Conservation (phyloP, 2,888 invertebrate genomes). For the Plebejus argus region DNA sequence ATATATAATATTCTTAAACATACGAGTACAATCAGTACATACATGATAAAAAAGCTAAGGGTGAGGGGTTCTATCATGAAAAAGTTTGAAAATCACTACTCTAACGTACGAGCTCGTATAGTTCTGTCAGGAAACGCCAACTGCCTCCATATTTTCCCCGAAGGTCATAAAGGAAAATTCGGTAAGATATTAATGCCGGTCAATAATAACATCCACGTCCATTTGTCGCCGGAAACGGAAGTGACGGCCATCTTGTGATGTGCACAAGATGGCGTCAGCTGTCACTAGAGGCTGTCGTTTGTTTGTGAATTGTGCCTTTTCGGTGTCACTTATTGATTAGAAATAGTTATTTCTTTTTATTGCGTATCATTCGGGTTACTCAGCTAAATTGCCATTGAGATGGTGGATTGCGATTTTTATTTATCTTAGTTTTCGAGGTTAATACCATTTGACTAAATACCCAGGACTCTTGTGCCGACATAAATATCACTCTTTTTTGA, state of each 20-base stretch:
- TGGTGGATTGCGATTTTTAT: too few relatives aligned
- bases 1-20: too few relatives aligned
- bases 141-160: background rate
- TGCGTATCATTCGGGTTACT: background rate
- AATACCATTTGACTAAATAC: too few relatives aligned
- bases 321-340: background rate
- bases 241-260: conserved; percentile 26
- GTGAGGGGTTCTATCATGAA: too few relatives aligned
- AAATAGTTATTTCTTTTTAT: background rate
- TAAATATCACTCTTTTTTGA: too few relatives aligned
- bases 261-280: conserved; percentile 6
- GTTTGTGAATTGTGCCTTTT: background rate
- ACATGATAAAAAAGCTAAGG: too few relatives aligned
- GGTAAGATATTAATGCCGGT: conserved; percentile 1
- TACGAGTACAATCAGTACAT: too few relatives aligned
- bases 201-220: conserved; percentile 24
- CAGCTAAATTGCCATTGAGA: background rate
- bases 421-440: too few relatives aligned
- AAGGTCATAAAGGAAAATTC: conserved; percentile 8
- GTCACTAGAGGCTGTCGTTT: background rate
- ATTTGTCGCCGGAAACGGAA: conserved; percentile 31
- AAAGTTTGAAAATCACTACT: background rate
- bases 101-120: background rate
- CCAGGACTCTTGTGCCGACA: too few relatives aligned
- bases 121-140: background rate